Conservation (phyloP, 2,888 invertebrate species). For the Tinea pellionella region DNA sequence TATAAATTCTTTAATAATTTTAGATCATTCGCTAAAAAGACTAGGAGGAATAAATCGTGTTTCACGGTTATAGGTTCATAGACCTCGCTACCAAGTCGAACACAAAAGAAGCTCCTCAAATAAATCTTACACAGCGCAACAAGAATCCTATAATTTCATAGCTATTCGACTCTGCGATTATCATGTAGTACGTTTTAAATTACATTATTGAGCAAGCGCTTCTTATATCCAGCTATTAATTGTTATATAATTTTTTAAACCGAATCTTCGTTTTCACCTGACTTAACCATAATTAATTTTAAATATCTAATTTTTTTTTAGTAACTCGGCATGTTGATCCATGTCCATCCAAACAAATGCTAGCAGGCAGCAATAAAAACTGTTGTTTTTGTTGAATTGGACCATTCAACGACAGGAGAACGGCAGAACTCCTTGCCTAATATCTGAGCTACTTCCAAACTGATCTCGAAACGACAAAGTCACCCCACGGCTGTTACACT, state of each 20-base stretch:
- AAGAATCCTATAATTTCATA: slow-evolving; percentile 9
- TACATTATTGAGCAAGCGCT: background rate
- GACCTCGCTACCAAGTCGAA: slow-evolving; percentile 11
- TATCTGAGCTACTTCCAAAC: too few species aligned
- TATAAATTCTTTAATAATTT: slow-evolving; percentile 4
- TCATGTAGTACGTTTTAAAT: background rate
- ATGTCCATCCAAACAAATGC: too few species aligned
- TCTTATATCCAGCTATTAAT: background rate
- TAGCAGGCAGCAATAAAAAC: too few species aligned
- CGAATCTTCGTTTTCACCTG: too few species aligned
- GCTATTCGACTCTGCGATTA: background rate
- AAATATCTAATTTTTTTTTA: too few species aligned
- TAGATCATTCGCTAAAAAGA: background rate
- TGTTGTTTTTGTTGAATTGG: too few species aligned
- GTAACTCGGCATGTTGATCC: too few species aligned
- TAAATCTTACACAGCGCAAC: background rate
- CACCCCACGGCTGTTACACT: too few species aligned
- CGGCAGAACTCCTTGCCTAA: too few species aligned
- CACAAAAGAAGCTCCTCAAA: slow-evolving; percentile 11
- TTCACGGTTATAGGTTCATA: slow-evolving; percentile 14
- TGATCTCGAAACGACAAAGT: too few species aligned
- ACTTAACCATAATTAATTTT: too few species aligned
- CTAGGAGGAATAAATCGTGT: slow-evolving; percentile 11
- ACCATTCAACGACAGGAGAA: too few species aligned
- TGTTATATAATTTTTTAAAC: background rate